Evolutionary conservation across 2,888 invertebrate genomes (phyloP).

Genomic region (Chirona hameri): DNA sequence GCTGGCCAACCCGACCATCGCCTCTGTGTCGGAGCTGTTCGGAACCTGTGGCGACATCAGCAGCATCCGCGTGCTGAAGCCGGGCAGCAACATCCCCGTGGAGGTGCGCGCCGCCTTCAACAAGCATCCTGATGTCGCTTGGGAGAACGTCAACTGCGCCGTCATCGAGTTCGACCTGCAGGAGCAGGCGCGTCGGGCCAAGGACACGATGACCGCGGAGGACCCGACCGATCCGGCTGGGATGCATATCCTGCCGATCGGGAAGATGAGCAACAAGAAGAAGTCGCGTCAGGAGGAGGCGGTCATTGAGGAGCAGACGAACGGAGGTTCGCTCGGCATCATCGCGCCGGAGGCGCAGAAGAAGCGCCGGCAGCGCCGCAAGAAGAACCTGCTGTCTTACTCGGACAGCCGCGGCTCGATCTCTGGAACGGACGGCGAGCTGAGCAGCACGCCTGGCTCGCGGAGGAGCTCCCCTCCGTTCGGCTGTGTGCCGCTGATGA

Average conservation of each 20-base stretch:
- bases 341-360: conserved; percentile 6
- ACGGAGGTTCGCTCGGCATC: too few relatives aligned
- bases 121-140: conserved; percentile 81
- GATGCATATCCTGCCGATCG: conserved; percentile 44
- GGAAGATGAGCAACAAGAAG: conserved; percentile 42
- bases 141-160: conserved; percentile 65
- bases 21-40: conserved; percentile 87
- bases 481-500: background rate
- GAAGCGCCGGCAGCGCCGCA: conserved; percentile 30
- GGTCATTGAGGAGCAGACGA: background rate
- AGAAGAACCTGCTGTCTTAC: conserved; percentile 1
- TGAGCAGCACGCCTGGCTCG: background rate
- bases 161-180: conserved; percentile 86
- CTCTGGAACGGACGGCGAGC: conserved; percentile 26
- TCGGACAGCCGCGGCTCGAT: conserved; percentile 25
- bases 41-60: conserved; percentile 85
- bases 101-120: conserved; percentile 87
- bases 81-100: conserved; percentile 84
- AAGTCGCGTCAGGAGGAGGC: conserved; percentile 23
- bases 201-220: conserved; percentile 51
- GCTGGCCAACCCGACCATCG: conserved; percentile 77
- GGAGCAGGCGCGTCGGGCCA: conserved; percentile 76
- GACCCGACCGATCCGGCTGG: conserved; percentile 46
- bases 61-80: conserved; percentile 77
- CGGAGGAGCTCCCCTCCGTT: conserved; percentile 36